Evolutionary conservation across 1,140 invertebrate genomes (phyloP).

Genomic region (Venturia canescens): DNA sequence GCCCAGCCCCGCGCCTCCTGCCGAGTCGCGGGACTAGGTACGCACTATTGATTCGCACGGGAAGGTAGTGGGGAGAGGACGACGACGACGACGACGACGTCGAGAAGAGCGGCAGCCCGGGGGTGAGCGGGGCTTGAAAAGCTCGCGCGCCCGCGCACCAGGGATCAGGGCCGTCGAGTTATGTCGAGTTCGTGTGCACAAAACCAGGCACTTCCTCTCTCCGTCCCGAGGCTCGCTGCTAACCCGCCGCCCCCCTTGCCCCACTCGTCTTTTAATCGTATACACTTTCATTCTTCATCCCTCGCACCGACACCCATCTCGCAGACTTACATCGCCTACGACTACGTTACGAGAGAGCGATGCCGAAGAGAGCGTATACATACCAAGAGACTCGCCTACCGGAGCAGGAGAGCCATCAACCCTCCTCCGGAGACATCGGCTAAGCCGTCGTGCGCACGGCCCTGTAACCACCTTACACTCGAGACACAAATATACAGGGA

Average conservation of each 20-base stretch:
- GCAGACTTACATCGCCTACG: not conserved
- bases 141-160: constrained; percentile 20
- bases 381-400: not conserved
- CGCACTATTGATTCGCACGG: constrained; percentile 75
- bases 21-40: constrained; percentile 67
- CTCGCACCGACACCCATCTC: constrained; percentile 37
- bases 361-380: constrained; percentile 27
- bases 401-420: constrained; percentile 33
- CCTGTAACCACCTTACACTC: constrained; percentile 39
- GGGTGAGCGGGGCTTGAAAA: constrained; percentile 45
- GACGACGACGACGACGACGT: constrained; percentile 41
- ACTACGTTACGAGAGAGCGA: constrained; percentile 32
- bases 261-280: constrained; percentile 36
- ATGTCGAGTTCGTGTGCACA: constrained; percentile 28
- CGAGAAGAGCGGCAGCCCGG: constrained; percentile 44
- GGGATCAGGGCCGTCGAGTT: constrained; percentile 40
- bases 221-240: constrained; percentile 22
- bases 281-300: constrained; percentile 21
- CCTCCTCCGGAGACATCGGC: constrained; percentile 19
- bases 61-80: constrained; percentile 59
- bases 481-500: not conserved
- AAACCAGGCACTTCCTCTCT: constrained; percentile 22
- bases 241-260: not conserved
- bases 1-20: constrained; percentile 54
- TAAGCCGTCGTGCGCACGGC: constrained; percentile 38